phyloP scores from a whole-genome alignment of 2,888 invertebrate genomes.

The Idaea straminata region DNA sequence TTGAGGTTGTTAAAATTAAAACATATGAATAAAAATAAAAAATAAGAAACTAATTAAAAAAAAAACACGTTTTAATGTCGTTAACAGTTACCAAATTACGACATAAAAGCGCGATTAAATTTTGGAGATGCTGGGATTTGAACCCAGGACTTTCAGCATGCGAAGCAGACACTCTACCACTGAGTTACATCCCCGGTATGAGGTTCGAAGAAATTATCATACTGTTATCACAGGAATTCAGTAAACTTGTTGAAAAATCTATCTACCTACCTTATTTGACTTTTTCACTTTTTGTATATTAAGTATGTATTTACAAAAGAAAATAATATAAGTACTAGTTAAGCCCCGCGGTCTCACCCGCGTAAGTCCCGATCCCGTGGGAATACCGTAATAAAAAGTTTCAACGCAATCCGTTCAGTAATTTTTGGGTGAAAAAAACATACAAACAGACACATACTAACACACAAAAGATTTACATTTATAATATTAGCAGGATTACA shows the following conservation, averaged over 20 bases:
- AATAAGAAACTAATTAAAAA: background rate
- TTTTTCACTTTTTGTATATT: no score
- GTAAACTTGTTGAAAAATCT: no score
- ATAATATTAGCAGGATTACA: background rate
- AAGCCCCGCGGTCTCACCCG: background rate
- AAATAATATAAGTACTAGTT: background rate
- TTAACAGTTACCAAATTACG: background rate
- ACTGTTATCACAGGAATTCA: background rate
- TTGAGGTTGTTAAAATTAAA: no score
- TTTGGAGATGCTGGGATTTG: slow-evolving; percentile 83
- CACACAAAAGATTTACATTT: no score
- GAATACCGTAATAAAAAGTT: background rate
- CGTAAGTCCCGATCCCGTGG: background rate
- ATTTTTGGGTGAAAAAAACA: no score
- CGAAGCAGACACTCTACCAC: slow-evolving; percentile 83
- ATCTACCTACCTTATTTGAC: no score
- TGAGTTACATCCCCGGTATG: slow-evolving; percentile 71
- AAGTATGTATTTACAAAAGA: background rate
- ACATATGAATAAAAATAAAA: no score
- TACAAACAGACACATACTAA: no score
- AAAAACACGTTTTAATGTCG: background rate
- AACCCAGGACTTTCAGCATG: slow-evolving; percentile 84
- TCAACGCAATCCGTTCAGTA: no score
- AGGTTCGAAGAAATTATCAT: background rate
- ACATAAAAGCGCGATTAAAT: accelerated